phyloP scores from a whole-genome alignment of 1,140 invertebrate genomes.

The Drosophila bocki region DNA sequence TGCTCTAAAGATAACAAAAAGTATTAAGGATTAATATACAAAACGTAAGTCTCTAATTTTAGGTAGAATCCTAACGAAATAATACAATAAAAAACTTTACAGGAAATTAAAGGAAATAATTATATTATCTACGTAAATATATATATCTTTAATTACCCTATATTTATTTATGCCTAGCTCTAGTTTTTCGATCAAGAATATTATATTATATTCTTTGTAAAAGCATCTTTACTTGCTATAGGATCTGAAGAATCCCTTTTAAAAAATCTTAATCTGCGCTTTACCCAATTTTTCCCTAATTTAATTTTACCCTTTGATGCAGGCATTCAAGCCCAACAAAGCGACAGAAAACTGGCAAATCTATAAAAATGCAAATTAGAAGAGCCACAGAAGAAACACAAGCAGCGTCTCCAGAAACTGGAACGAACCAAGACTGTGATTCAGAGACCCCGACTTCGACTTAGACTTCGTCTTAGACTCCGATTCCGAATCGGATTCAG shows the following conservation, averaged over 20 bases:
- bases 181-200: not conserved
- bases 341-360: constrained; percentile 20
- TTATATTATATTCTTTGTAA: not conserved
- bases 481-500: constrained; percentile 8
- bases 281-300: constrained; percentile 6
- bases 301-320: constrained; percentile 15
- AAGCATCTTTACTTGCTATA: not conserved
- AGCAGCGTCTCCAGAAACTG: constrained; percentile 51
- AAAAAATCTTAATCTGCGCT: not conserved
- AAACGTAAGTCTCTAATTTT: not conserved
- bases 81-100: too few species aligned
- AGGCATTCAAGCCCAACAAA: constrained; percentile 1
- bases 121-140: not conserved
- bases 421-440: constrained; percentile 37
- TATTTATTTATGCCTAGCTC: not conserved
- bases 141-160: not conserved
- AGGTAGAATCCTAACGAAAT: too few species aligned
- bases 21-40: too few species aligned
- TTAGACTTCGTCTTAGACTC: not conserved
- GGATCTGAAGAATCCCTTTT: not conserved
- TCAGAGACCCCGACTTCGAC: constrained; percentile 5
- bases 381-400: constrained; percentile 26
- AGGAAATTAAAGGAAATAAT: too few species aligned
- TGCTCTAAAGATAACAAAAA: constrained; percentile 11
- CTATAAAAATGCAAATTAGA: constrained; percentile 65